phyloP scores from a whole-genome alignment of 2,797 vertebrate species.

The Parambassis ranga region DNA sequence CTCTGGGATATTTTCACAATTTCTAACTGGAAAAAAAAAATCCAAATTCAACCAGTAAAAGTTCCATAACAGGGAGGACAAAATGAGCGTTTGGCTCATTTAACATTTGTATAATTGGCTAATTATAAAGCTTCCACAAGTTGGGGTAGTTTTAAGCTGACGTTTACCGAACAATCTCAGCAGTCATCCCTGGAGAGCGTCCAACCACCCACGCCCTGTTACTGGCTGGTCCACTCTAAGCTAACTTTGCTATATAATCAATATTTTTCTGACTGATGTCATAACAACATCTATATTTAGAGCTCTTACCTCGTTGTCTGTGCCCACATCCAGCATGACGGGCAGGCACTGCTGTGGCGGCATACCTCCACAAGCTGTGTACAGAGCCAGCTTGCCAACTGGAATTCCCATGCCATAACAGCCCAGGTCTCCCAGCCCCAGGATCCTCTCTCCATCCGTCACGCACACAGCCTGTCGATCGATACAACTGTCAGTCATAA shows the following conservation, averaged over 20 bases:
- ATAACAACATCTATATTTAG: too few relatives aligned
- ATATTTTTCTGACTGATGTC: too few relatives aligned
- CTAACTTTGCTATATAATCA: too few relatives aligned
- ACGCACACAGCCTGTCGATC: constrained; percentile 89
- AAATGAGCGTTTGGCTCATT: background rate
- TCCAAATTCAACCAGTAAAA: background rate
- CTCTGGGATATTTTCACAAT: background rate
- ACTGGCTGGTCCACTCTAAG: too few relatives aligned
- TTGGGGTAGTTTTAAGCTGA: too few relatives aligned
- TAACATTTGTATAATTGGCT: too few relatives aligned
- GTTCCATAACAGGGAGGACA: background rate
- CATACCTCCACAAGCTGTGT: constrained; percentile 94
- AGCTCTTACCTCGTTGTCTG: constrained; percentile 91
- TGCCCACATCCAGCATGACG: constrained; percentile 94
- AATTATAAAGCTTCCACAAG: too few relatives aligned
- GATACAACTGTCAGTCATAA: constrained; percentile 13
- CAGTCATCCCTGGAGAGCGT: too few relatives aligned
- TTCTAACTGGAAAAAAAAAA: background rate
- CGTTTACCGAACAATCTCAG: too few relatives aligned
- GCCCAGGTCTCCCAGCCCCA: constrained; percentile 96
- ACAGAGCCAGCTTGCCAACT: constrained; percentile 96
- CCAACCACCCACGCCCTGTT: too few relatives aligned
- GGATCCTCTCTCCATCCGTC: constrained; percentile 96
- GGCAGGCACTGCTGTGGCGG: constrained; percentile 93
- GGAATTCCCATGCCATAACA: constrained; percentile 98